Evolutionary conservation across 2,797 vertebrate genomes (phyloP).

Genomic region (Xenopus petersii): DNA sequence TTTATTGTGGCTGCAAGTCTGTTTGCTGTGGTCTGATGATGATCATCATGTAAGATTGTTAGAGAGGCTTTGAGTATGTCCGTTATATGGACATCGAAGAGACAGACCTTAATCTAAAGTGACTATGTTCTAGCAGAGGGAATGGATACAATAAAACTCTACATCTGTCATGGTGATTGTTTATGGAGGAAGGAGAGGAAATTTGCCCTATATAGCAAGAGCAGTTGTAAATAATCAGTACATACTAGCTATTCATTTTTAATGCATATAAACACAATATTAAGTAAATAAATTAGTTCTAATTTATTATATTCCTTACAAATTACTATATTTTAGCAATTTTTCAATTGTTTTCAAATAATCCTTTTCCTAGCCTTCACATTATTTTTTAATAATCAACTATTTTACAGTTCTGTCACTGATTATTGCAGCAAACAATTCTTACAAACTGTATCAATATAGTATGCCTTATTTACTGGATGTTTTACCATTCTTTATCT

Average conservation of each 20-base stretch:
- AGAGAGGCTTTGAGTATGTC: background rate
- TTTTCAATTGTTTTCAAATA: no score
- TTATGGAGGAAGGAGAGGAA: background rate
- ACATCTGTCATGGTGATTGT: background rate
- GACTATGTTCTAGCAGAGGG: conserved; percentile 13
- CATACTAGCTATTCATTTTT: no score
- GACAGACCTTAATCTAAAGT: conserved; percentile 12
- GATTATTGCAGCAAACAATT: no score
- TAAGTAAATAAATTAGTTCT: background rate
- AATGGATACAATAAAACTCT: background rate
- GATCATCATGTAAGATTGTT: background rate
- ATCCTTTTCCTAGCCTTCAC: no score
- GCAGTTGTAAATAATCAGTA: background rate
- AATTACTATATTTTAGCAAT: no score
- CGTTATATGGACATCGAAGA: background rate
- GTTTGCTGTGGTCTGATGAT: background rate
- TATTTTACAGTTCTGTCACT: no score
- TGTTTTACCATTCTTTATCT: no score
- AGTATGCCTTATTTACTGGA: no score
- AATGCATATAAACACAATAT: no score
- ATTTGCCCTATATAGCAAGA: background rate
- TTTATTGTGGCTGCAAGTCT: background rate
- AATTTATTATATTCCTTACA: no score
- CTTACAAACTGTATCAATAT: no score
- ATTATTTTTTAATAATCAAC: no score